A percentile compares a stretch with the other conserved stretches of the same genome.
Conservation (phyloP, 1,140 invertebrate genomes). For the Drosophila oshimai region DNA sequence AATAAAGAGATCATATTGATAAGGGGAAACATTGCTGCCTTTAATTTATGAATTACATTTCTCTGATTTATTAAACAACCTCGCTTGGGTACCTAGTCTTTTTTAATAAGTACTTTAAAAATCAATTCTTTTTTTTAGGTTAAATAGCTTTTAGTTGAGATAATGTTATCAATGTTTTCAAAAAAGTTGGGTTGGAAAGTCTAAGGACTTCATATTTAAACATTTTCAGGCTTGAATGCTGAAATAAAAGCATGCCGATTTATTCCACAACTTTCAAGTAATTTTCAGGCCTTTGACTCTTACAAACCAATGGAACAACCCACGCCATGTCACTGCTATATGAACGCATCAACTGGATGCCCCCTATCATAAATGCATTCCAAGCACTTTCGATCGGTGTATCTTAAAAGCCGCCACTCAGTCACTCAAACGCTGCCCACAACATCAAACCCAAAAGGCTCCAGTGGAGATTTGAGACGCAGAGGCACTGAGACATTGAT, state of each 20-base stretch:
- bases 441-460: slow-evolving; percentile 38
- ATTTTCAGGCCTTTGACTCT: slow-evolving; percentile 2
- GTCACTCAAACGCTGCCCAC: slow-evolving; percentile 18
- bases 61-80: too few relatives aligned
- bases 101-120: too few relatives aligned
- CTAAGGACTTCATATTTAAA: not conserved
- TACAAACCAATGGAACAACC: not conserved
- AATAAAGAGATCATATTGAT: too few relatives aligned
- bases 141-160: too few relatives aligned
- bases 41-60: too few relatives aligned
- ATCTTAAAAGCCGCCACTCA: slow-evolving; percentile 41
- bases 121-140: too few relatives aligned
- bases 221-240: not conserved
- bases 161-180: too few relatives aligned
- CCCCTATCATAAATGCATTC: slow-evolving; percentile 44
- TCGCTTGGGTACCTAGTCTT: too few relatives aligned
- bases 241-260: not conserved
- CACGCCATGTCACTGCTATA: slow-evolving; percentile 19
- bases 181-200: too few relatives aligned
- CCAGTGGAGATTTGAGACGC: not conserved
- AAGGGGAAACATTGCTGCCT: too few relatives aligned
- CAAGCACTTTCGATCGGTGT: slow-evolving; percentile 39
- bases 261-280: slow-evolving; percentile 4
- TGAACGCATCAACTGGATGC: slow-evolving; percentile 15
- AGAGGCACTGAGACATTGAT: not conserved